phyloP scores from a whole-genome alignment of 2,888 invertebrate genomes.

The Octonoba sinensis region DNA sequence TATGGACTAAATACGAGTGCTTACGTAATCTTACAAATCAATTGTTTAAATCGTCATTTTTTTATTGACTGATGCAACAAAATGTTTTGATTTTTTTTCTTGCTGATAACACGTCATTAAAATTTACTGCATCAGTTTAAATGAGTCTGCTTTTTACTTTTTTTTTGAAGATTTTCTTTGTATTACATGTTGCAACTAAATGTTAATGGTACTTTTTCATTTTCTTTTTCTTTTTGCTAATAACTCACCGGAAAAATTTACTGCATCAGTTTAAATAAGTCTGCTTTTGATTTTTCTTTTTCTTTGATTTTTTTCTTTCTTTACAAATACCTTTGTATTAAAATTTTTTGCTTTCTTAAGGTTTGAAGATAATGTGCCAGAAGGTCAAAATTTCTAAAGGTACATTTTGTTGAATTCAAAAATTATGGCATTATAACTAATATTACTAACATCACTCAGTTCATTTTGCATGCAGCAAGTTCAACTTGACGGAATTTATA shows the following conservation, averaged over 20 bases:
- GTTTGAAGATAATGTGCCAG: neutral
- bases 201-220: too few species aligned
- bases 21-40: too few species aligned
- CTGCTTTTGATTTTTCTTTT: neutral
- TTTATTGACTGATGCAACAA: too few species aligned
- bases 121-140: neutral
- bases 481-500: too few species aligned
- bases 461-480: neutral
- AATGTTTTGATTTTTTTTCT: neutral
- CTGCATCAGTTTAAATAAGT: constrained; percentile 1
- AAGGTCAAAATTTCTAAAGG: constrained; percentile 10
- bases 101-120: neutral
- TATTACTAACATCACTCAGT: neutral
- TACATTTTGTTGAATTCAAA: constrained; percentile 4
- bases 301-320: neutral
- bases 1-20: too few species aligned
- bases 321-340: neutral
- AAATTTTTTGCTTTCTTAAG: constrained; percentile 31
- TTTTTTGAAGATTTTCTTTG: neutral
- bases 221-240: neutral
- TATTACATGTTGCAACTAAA: too few species aligned
- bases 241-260: neutral
- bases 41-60: too few species aligned
- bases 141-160: neutral
- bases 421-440: neutral